Evolutionary conservation across 2,797 vertebrate genomes (phyloP), one percentile per base, ranked within the genome.

Genomic region (Typhlichthys subterraneus): DNA sequence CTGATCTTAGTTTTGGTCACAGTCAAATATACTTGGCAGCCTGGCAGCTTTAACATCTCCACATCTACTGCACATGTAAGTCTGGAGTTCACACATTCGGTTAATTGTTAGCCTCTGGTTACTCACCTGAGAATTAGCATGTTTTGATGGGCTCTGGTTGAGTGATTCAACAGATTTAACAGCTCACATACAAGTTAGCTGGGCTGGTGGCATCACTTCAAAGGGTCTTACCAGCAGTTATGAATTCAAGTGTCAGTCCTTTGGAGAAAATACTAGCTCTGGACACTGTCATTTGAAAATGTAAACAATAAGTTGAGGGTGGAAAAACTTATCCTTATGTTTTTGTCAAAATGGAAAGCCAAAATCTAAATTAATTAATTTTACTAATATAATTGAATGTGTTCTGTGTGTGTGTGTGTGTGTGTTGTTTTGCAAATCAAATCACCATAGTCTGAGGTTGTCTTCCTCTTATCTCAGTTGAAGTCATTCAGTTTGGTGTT

Each of bases 101-200:
- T 45, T 47, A 49, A 46, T 4, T n/a, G 0, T 59, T 64, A 58
- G 38, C 10, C 19, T 65, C 19, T 38, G 14, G 63, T 70, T 56
- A 67, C 57, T 81, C 62, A 79, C 49, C 31, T 15, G 4, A 64
- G 51, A 61, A 45, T 45, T 57, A 56, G 57, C 55, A 48, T 61
- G 6, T 62, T 71, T n/a, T 46, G 6, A 45, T 57, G 19, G 53
- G 57, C 71, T 54, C 5, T 56, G 53, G 53, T 31, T 31, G 54
- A 48, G 57, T 84, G 72, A 85, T 61, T 86, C 77, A 82, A 14
- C 52, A 17, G 14, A 46, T 63, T 60, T 12, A 74, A 67, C 54
- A 69, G 49, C 46, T 61, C 53, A 45, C 59, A 56, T 56, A 73
- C 45, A 55, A 45, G 12, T 58, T 60, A 17, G 42, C 12, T 9